Base-by-base conservation (phyloP, 2,888 invertebrate species). In the Epinotia bilunana region DNA sequence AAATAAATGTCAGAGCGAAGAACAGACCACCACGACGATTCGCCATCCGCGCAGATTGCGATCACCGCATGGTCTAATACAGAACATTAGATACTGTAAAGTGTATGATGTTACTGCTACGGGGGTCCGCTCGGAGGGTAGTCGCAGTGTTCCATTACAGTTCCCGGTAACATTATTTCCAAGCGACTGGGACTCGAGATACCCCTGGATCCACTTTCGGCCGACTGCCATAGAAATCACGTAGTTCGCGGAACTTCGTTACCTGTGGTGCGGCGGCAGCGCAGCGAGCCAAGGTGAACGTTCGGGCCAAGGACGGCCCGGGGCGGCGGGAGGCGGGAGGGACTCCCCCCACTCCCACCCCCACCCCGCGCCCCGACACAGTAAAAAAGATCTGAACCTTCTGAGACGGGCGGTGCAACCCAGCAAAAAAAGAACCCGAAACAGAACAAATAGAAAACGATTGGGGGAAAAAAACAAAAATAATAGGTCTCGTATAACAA, bases 231-330 rank as follows among this genome's bases (percentile, higher is more conserved):
- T 92, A 92, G 93, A 92, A 93, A 93, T 92, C 92, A 91, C 90
- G 90, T 89, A 91, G 92, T 93, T 94, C 94, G 94, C 93, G 90
- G 94, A 94, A 94, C 93, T 93, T 90, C 88, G 93, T 92, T 94
- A 94, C 94, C 93, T 93, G 93, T 91, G 92, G 89, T 91, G 91
- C 89, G 90, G 80, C 84, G 84, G 90, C 89, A 88, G 87, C 91
- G 90, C 90, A 89, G 89, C 92, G 89, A 86, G 90, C 92, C 92
- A 94, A 94, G 94, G 93, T 94, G 94, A 92, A 94, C 91, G 93
- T 87, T 91, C 93, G 91, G 91, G 92, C 93, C 93, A 93, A 93
- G 93, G 94, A 94, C 93, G 94, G 89, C 86, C 86, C 87, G 90
- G 86, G 87, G 85, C 88, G 87, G 90, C 87, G 89, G 91, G 90